Conservation (phyloP, 1,140 invertebrate species). For the Phymorhynchus buccinoides region DNA sequence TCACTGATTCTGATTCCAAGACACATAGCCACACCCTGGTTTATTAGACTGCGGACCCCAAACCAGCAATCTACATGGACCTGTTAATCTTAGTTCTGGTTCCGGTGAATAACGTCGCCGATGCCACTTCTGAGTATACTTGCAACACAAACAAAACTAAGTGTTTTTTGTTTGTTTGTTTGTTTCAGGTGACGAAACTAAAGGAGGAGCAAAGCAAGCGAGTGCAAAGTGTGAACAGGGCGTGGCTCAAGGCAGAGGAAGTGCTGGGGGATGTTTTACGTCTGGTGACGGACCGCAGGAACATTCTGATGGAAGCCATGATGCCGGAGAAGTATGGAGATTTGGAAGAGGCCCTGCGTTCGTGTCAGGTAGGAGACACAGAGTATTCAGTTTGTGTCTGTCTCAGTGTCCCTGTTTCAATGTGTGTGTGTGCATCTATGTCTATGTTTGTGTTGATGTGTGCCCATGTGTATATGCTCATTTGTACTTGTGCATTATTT, state of each 20-base stretch:
- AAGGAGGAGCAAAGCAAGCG: slow-evolving; percentile 83
- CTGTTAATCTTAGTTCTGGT: too few species aligned
- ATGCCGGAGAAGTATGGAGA: slow-evolving; percentile 68
- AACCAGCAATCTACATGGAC: too few species aligned
- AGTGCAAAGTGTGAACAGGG: slow-evolving; percentile 67
- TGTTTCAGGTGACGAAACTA: slow-evolving; percentile 20
- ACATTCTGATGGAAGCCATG: slow-evolving; percentile 43
- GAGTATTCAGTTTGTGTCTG: background rate
- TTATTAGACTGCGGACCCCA: too few species aligned
- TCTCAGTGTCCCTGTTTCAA: background rate
- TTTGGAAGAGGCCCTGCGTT: slow-evolving; percentile 65
- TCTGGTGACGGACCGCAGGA: slow-evolving; percentile 66
- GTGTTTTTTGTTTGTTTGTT: background rate
- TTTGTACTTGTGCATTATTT: too few species aligned
- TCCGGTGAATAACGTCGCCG: too few species aligned
- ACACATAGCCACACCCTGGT: too few species aligned
- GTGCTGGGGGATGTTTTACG: slow-evolving; percentile 65
- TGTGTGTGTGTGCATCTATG: background rate
- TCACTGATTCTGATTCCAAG: too few species aligned
- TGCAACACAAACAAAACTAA: too few species aligned
- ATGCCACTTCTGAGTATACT: too few species aligned
- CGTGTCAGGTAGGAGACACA: slow-evolving; percentile 61
- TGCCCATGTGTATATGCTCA: background rate
- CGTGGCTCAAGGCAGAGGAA: slow-evolving; percentile 72
- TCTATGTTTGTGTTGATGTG: background rate